phyloP scores from a whole-genome alignment of 2,888 invertebrate species.

The Minunthozetes semirufus region DNA sequence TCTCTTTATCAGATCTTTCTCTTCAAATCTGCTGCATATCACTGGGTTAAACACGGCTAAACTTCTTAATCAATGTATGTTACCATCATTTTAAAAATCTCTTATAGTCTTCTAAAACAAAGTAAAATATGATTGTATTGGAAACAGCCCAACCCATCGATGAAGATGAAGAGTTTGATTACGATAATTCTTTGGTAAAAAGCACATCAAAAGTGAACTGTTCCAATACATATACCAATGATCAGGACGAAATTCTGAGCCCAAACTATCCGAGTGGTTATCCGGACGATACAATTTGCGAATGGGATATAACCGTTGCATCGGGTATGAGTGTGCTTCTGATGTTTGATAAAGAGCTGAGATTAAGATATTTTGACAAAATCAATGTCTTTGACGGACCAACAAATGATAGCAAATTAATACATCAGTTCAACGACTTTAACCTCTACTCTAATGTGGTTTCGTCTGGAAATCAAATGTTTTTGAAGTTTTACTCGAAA shows the following conservation, averaged over 20 bases:
- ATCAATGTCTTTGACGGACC: neutral
- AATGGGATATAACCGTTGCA: neutral
- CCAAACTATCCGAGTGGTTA: neutral
- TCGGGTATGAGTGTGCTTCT: neutral
- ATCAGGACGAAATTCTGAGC: neutral
- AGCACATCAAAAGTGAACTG: neutral
- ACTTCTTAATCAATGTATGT: too few relatives aligned
- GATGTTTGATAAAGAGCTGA: neutral
- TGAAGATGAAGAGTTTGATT: too few relatives aligned
- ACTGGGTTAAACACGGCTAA: too few relatives aligned
- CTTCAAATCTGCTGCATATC: too few relatives aligned
- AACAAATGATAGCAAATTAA: neutral
- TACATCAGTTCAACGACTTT: neutral
- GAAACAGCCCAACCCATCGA: too few relatives aligned
- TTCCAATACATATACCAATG: neutral
- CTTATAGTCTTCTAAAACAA: too few relatives aligned
- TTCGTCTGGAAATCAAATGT: neutral
- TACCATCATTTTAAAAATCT: too few relatives aligned
- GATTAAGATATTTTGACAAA: neutral
- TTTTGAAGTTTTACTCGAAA: neutral
- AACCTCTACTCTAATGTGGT: neutral
- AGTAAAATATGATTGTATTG: too few relatives aligned
- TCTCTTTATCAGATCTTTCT: too few relatives aligned
- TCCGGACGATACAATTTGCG: neutral
- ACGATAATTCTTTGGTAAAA: too few relatives aligned